phyloP scores from a whole-genome alignment of 1,140 invertebrate genomes.

The Cylas formicarius region DNA sequence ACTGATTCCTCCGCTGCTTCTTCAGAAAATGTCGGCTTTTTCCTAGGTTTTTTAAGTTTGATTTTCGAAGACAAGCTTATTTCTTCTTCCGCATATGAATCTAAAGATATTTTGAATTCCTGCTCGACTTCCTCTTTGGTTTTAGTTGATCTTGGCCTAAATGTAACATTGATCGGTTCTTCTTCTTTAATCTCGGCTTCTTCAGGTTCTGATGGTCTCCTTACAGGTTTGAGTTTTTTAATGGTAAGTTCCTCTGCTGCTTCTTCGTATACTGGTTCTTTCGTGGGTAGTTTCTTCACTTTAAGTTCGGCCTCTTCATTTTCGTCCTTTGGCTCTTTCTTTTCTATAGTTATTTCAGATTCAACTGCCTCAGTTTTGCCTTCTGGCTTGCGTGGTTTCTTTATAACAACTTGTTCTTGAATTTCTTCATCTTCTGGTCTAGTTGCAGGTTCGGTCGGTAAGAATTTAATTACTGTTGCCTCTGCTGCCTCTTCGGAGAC shows the following conservation, averaged over 20 bases:
- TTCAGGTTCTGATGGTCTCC: slow-evolving; percentile 55
- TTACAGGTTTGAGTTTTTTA: slow-evolving; percentile 59
- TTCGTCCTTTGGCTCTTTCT: slow-evolving; percentile 32
- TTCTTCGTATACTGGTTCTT: slow-evolving; percentile 56
- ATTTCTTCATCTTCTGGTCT: slow-evolving; percentile 9
- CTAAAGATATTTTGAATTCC: slow-evolving; percentile 75
- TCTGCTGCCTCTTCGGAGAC: slow-evolving; percentile 7
- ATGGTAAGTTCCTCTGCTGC: slow-evolving; percentile 64
- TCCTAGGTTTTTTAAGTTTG: slow-evolving; percentile 62
- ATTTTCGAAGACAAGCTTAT: slow-evolving; percentile 77
- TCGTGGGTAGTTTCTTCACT: slow-evolving; percentile 44
- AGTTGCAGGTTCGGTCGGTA: slow-evolving; percentile 15
- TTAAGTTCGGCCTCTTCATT: slow-evolving; percentile 49
- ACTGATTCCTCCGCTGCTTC: slow-evolving; percentile 66
- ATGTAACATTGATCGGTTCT: slow-evolving; percentile 50
- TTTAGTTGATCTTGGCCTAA: slow-evolving; percentile 59
- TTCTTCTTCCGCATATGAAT: slow-evolving; percentile 79
- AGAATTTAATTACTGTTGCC: slow-evolving; percentile 6
- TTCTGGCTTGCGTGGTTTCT: slow-evolving; percentile 43
- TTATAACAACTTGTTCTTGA: slow-evolving; percentile 28
- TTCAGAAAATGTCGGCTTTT: slow-evolving; percentile 60
- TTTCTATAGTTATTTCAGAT: slow-evolving; percentile 22
- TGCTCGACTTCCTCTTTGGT: slow-evolving; percentile 78
- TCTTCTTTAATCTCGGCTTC: slow-evolving; percentile 62
- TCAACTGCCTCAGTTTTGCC: slow-evolving; percentile 30